Conservation (phyloP, 2,113 vertebrate species). For the Sciurus niger region DNA sequence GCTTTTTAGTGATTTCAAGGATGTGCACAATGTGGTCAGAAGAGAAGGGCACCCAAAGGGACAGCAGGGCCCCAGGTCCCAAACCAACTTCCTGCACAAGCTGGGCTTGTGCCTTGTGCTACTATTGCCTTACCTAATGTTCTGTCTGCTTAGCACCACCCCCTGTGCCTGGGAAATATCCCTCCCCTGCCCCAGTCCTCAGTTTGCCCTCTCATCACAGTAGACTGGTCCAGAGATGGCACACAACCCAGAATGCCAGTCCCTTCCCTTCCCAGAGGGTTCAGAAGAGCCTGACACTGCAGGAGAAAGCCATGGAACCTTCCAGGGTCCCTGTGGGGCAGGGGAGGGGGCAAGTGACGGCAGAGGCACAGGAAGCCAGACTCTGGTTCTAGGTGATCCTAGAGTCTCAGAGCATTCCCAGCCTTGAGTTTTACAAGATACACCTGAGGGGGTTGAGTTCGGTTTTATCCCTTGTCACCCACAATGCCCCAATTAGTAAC, state of each 20-base stretch:
- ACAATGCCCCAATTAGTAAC: fast-evolving
- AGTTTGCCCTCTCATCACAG: neutral
- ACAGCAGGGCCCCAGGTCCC: neutral
- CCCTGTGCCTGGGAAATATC: neutral
- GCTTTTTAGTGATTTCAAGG: neutral
- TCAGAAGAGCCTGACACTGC: neutral
- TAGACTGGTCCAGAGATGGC: neutral
- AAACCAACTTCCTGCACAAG: neutral
- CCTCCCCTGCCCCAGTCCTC: no score
- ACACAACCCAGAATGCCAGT: neutral
- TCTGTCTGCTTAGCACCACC: neutral
- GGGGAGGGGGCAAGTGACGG: neutral
- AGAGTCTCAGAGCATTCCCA: fast-evolving
- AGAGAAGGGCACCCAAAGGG: neutral
- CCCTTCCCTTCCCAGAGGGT: neutral
- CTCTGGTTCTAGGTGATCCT: neutral
- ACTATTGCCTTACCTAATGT: fast-evolving
- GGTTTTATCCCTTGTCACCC: neutral
- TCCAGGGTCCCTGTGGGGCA: fast-evolving
- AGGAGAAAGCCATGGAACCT: fast-evolving
- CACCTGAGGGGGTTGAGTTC: neutral
- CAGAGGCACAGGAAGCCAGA: fast-evolving
- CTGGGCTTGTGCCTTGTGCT: fast-evolving
- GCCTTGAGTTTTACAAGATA: neutral
- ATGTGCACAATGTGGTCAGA: fast-evolving